Percentiles rank a stretch among this genome's conserved stretches.
Conservation (phyloP, 2,888 invertebrate species). For the Unio delphinus region DNA sequence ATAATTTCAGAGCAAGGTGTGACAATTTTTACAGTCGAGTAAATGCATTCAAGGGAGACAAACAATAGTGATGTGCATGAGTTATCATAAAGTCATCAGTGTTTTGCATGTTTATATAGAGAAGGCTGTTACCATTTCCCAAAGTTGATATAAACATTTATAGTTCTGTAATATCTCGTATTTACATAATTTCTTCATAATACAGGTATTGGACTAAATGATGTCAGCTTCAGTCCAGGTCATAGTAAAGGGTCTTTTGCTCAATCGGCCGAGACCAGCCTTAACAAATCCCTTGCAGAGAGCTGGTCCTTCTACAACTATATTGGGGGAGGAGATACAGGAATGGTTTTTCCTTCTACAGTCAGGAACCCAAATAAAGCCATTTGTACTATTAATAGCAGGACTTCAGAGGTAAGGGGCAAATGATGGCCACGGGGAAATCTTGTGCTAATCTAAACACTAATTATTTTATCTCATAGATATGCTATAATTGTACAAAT, state of each 20-base stretch:
- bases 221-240: conserved; percentile 68
- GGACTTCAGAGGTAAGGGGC: conserved; percentile 76
- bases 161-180: no score
- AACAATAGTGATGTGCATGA: no score
- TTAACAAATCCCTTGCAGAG: conserved; percentile 47
- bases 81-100: no score
- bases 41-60: no score
- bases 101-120: no score
- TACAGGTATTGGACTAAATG: conserved; percentile 67
- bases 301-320: conserved; percentile 74
- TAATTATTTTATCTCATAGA: neutral
- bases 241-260: conserved; percentile 52
- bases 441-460: neutral
- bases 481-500: neutral
- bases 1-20: no score
- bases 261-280: conserved; percentile 22
- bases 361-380: conserved; percentile 79
- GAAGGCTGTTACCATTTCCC: no score
- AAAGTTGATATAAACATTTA: no score
- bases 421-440: neutral
- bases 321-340: conserved; percentile 62
- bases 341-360: conserved; percentile 48
- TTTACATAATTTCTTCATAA: conserved; percentile 1
- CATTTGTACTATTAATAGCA: conserved; percentile 78
- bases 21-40: no score